Base-by-base conservation (phyloP, 2,888 invertebrate species). In the Rapana venosa region DNA sequence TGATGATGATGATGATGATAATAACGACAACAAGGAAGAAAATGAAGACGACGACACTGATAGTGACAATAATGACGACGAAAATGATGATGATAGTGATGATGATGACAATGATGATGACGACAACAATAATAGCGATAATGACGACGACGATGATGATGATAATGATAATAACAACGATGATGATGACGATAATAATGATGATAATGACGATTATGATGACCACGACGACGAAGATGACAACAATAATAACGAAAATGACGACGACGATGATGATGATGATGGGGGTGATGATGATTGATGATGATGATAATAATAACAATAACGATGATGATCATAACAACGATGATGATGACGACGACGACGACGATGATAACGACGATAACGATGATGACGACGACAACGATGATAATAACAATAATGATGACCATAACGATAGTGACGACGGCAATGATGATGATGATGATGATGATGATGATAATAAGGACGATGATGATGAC, bases 31-130 rank as follows among this genome's bases (percentile, higher is more conserved):
- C 32, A 77, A 32, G 11, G 30, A 77, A 30, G 30, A 32, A 30
- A 8, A 11, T 32, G 30, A 13, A 8, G 30, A 11, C 11, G 30
- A 32, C 1, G 32, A 32, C 11, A 6, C 36, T 58, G 84, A 84
- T 32, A 47, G 47, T 84, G 36, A 84, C 58, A 22, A 84, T 47
- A 47, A 84, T 47, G 84, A 47, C 22, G 47, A 84, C 22, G 84
- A 47, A 6, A 47, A 84, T 26, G 84, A 84, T 47, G 84, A 47
- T 36, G 47, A 47, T 84, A 22, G 47, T 84, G 84, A 84, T 84
- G 8, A 84, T 47, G 47, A 84, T 84, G 47, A 84, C 47, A 13
- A 84, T 84, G 84, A 84, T 35, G 35, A 79, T 30, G 32, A 79
- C 26, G 1, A 70, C 26, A 26, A 58, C 20, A 5, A 47, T 17